Evolutionary conservation across 2,113 vertebrate genomes (phyloP).

Genomic region (Australoheros scitulus): DNA sequence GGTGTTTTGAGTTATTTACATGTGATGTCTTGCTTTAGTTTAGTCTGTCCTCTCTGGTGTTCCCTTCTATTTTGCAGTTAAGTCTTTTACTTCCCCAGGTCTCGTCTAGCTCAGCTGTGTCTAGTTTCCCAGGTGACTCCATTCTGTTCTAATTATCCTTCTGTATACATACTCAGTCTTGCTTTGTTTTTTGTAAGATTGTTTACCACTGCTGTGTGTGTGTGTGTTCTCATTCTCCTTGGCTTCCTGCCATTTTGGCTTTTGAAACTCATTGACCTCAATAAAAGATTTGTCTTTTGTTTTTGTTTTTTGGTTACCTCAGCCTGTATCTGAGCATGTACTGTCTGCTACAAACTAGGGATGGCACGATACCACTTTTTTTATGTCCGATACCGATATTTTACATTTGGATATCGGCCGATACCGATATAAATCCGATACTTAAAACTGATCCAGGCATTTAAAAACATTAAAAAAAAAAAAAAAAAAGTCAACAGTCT

Average conservation of each 20-base stretch:
- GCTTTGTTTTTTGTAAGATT: no score
- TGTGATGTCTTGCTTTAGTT: background rate
- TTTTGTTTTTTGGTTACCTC: background rate
- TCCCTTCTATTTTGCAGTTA: background rate
- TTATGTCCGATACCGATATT: no score
- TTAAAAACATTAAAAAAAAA: no score
- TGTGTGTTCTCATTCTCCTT: background rate
- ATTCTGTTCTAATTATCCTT: background rate
- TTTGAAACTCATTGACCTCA: background rate
- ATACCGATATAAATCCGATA: no score
- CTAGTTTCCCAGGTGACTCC: background rate
- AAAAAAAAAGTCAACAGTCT: no score
- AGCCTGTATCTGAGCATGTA: background rate
- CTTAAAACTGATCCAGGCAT: no score
- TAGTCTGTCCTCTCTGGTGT: background rate
- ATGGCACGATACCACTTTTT: no score
- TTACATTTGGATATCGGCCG: no score
- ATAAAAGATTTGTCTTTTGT: background rate
- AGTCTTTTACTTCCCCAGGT: background rate
- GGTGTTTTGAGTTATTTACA: background rate
- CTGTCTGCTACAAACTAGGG: background rate
- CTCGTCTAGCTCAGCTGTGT: background rate
- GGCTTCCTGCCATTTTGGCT: background rate
- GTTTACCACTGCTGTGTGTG: background rate
- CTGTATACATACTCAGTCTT: background rate